phyloP scores from a whole-genome alignment of 2,888 invertebrate species.

The Rhaphigaster nebulosa region DNA sequence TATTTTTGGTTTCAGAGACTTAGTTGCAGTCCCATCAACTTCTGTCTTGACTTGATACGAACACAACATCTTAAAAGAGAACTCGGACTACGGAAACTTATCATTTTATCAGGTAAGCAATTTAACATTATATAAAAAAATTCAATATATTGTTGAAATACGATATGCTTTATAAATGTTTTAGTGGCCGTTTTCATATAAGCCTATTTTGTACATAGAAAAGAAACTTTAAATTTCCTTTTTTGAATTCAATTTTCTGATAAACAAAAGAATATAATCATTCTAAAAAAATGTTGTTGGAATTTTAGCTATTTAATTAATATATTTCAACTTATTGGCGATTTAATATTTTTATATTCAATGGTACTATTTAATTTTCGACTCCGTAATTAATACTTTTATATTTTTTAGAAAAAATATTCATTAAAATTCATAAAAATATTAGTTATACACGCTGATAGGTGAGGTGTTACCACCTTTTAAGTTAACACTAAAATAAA shows the following conservation, averaged over 20 bases:
- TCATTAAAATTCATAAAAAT: no score
- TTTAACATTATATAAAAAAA: neutral
- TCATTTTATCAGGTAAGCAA: neutral
- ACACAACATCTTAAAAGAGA: neutral
- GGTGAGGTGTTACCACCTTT: neutral
- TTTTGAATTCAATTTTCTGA: neutral
- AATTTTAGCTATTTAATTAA: no score
- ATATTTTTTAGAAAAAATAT: no score
- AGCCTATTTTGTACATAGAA: no score
- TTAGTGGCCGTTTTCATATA: neutral
- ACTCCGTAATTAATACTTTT: no score
- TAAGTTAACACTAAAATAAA: neutral
- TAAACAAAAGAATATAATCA: neutral
- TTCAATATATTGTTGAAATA: neutral
- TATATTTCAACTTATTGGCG: no score
- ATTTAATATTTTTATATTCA: no score
- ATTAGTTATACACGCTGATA: no score
- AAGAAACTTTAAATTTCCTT: no score
- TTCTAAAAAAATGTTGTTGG: no score
- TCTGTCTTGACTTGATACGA: neutral
- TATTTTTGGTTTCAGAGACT: slow-evolving; percentile 1
- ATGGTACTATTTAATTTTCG: no score
- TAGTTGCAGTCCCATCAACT: slow-evolving; percentile 13
- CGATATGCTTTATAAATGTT: neutral
- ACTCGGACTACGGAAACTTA: neutral